These are phyloP conservation scores for Idaea dimidiata DNA, from an alignment of 2,888 invertebrate species.

Conservation along the genomic window DNA sequence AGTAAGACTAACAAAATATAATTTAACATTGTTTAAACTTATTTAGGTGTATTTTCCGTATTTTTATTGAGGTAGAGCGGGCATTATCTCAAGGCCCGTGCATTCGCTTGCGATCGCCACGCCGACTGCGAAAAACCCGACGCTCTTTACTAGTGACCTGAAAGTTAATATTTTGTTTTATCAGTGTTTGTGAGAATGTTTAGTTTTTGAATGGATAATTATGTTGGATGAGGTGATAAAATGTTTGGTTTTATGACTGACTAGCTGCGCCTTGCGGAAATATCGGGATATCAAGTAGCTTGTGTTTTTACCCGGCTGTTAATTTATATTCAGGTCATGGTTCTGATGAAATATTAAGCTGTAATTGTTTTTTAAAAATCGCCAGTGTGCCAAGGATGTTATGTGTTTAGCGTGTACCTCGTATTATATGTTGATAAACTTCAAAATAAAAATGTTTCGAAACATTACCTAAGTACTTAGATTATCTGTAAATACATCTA, in stretches of 20 bases:
- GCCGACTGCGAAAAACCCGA: slow-evolving; percentile 88
- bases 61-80: slow-evolving; percentile 73
- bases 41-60: slow-evolving; percentile 32
- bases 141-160: slow-evolving; percentile 91
- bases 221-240: background rate
- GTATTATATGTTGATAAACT: no score
- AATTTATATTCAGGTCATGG: no score
- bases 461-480: no score
- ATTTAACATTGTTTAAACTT: slow-evolving; percentile 59
- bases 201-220: background rate
- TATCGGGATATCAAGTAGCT: no score
- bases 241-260: background rate
- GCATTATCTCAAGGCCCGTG: slow-evolving; percentile 87
- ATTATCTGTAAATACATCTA: no score
- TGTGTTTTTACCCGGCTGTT: no score
- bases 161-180: slow-evolving; percentile 49
- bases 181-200: slow-evolving; percentile 16
- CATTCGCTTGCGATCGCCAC: slow-evolving; percentile 90
- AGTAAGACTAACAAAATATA: slow-evolving; percentile 57
- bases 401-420: no score
- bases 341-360: no score
- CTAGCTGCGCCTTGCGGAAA: no score
- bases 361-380: no score
- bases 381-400: no score
- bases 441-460: no score